These are phyloP conservation scores for Chloroceryle aenea DNA, from an alignment of 2,113 vertebrate species.

Conservation along the genomic window DNA sequence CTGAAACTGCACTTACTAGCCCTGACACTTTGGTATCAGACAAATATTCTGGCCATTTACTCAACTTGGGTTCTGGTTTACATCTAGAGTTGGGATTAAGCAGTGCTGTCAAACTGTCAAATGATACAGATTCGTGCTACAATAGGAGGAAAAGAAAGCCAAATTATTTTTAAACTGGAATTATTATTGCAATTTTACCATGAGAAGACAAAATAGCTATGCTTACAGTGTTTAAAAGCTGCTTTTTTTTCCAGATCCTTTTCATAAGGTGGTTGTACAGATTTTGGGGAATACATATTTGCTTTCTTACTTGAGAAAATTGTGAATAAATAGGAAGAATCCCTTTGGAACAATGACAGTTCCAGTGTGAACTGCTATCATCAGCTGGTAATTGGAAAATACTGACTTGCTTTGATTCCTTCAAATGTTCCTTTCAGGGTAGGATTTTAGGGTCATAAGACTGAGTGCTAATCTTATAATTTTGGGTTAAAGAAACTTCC, in stretches of 20 bases:
- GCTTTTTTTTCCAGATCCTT: neutral
- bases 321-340: neutral
- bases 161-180: neutral
- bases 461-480: neutral
- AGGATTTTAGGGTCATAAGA: neutral
- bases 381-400: neutral
- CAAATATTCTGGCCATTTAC: neutral
- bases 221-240: neutral
- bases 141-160: neutral
- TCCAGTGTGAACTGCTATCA: neutral
- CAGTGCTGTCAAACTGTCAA: neutral
- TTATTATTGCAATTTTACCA: neutral
- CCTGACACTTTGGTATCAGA: neutral
- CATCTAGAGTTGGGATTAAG: neutral
- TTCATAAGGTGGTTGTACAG: neutral
- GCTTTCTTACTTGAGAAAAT: neutral
- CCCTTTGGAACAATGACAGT: neutral
- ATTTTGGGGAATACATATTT: neutral
- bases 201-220: neutral
- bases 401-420: neutral
- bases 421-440: neutral
- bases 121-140: neutral
- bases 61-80: neutral
- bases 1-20: neutral
- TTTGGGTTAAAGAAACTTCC: neutral